A percentile compares a stretch with the other conserved stretches of the same genome.
Conservation (phyloP, 2,888 invertebrate genomes). For the Seira sanloemensis region DNA sequence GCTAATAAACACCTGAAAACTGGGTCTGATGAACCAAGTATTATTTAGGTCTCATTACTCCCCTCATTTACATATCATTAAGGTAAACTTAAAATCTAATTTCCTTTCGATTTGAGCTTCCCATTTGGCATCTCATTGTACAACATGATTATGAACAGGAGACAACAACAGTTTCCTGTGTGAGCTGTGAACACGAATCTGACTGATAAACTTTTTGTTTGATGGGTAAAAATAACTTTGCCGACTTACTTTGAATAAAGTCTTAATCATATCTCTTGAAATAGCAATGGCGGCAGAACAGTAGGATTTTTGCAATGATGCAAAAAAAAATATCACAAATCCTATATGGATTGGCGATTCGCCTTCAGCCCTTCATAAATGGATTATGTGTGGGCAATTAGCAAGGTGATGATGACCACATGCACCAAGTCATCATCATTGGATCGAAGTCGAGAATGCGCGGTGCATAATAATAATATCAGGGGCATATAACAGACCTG, state of each 20-base stretch:
- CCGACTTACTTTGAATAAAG: too few species aligned
- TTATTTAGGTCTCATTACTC: not conserved
- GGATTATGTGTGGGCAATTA: slow-evolving; percentile 58
- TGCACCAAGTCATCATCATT: not conserved
- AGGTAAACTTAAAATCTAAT: not conserved
- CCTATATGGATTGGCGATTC: not conserved
- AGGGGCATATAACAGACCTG: slow-evolving; percentile 12
- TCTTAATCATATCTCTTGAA: too few species aligned
- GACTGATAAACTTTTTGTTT: not conserved
- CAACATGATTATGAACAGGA: not conserved
- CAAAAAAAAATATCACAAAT: not conserved
- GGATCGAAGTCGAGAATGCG: not conserved
- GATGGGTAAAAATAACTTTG: not conserved
- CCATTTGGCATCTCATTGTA: not conserved
- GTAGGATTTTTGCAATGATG: not conserved
- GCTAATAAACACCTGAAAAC: not conserved
- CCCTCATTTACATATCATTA: not conserved
- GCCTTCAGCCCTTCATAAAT: slow-evolving; percentile 44
- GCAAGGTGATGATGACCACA: slow-evolving; percentile 58
- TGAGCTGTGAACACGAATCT: not conserved
- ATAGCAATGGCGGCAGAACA: too few species aligned
- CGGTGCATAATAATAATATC: slow-evolving; percentile 1
- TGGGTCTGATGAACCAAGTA: not conserved
- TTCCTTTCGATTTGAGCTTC: not conserved
- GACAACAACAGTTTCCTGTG: not conserved